Evolutionary conservation across 2,888 invertebrate genomes (phyloP).

Genomic region (Acanthopleura granulata): DNA sequence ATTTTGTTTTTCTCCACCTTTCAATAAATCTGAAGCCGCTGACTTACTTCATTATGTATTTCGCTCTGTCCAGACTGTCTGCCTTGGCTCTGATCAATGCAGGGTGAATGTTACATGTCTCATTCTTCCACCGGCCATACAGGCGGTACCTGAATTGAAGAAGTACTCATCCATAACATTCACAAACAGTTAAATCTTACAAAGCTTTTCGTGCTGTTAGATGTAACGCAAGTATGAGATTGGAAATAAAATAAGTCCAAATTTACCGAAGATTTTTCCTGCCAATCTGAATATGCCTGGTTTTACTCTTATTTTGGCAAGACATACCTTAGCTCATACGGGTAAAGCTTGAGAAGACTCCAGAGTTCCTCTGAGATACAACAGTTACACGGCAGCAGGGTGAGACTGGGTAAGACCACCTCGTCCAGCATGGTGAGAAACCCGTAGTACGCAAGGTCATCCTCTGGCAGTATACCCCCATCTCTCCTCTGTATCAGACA

Average conservation of each 20-base stretch:
- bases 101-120: slow-evolving; percentile 85
- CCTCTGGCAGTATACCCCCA: slow-evolving; percentile 46
- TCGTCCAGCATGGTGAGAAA: slow-evolving; percentile 89
- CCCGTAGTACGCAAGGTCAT: slow-evolving; percentile 76
- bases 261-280: no score
- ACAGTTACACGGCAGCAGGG: slow-evolving; percentile 93
- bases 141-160: slow-evolving; percentile 79
- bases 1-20: no score
- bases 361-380: slow-evolving; percentile 97
- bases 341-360: slow-evolving; percentile 76
- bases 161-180: background rate
- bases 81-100: slow-evolving; percentile 86
- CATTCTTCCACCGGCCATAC: slow-evolving; percentile 97
- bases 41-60: slow-evolving; percentile 96
- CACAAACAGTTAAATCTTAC: no score
- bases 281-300: no score
- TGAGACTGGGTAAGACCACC: slow-evolving; percentile 89
- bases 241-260: no score
- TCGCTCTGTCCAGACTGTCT: slow-evolving; percentile 90
- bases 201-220: no score
- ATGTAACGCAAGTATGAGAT: no score
- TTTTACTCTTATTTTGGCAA: no score
- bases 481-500: slow-evolving; percentile 42
- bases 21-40: no score
- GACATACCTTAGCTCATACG: slow-evolving; percentile 68